Conservation (phyloP, 2,113 vertebrate genomes). For the Piprites chloris region DNA sequence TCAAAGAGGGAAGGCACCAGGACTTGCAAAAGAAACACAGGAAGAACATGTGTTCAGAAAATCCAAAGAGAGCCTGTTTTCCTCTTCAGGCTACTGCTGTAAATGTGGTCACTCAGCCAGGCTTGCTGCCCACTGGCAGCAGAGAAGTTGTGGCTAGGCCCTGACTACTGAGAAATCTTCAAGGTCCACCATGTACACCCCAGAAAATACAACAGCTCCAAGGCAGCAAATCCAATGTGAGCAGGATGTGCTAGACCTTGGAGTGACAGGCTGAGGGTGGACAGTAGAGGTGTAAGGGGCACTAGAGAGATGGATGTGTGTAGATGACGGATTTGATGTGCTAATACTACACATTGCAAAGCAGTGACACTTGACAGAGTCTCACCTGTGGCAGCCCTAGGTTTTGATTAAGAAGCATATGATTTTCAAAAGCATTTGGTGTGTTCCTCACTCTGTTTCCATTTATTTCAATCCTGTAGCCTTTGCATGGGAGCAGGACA, state of each 20-base stretch:
- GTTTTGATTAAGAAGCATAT: not conserved
- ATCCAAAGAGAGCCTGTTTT: not conserved
- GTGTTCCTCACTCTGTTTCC: not conserved
- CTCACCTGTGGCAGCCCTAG: not conserved
- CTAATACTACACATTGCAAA: not conserved
- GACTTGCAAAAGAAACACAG: not conserved
- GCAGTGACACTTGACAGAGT: not conserved
- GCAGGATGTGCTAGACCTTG: not conserved
- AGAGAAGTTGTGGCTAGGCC: not conserved
- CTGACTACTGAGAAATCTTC: not conserved
- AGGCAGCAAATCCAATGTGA: not conserved
- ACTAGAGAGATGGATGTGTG: not conserved
- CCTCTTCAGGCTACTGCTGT: not conserved
- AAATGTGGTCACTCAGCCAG: not conserved
- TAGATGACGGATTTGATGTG: not conserved
- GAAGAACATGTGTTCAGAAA: not conserved
- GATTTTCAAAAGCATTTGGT: not conserved
- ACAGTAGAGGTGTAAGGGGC: not conserved
- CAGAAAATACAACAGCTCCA: not conserved
- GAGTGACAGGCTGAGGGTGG: not conserved
- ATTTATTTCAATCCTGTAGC: not conserved
- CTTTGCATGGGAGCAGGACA: not conserved
- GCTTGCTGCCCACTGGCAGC: not conserved
- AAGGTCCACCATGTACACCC: not conserved
- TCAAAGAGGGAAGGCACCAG: not conserved